phyloP scores from a whole-genome alignment of 1,140 invertebrate species.

The Leptinotarsa lineolata region DNA sequence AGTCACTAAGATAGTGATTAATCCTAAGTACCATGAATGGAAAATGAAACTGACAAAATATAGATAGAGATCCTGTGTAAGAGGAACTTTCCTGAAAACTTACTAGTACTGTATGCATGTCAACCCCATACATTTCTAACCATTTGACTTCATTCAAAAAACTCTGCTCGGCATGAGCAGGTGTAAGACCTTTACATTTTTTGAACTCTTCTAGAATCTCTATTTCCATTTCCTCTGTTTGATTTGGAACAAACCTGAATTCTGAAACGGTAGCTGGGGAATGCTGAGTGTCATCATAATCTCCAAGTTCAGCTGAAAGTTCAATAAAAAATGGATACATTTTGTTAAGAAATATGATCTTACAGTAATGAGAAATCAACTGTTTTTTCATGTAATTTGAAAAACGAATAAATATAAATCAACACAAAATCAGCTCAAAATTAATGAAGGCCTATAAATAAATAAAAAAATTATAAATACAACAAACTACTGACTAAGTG shows the following conservation, averaged over 20 bases:
- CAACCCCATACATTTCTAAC: slow-evolving; percentile 96
- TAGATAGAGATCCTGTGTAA: too few relatives aligned
- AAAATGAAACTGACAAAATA: too few relatives aligned
- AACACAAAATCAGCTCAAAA: not conserved
- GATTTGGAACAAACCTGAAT: slow-evolving; percentile 93
- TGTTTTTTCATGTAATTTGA: not conserved
- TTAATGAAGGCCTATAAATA: too few relatives aligned
- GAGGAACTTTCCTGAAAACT: slow-evolving; percentile 33
- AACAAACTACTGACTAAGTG: too few relatives aligned
- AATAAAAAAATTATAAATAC: too few relatives aligned
- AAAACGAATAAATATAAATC: not conserved
- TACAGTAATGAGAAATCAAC: too few relatives aligned
- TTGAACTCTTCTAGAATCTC: slow-evolving; percentile 89
- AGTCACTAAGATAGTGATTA: too few relatives aligned
- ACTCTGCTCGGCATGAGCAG: slow-evolving; percentile 89
- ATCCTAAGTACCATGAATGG: too few relatives aligned
- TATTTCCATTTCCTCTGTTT: slow-evolving; percentile 92
- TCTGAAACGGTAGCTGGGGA: slow-evolving; percentile 95
- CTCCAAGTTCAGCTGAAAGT: slow-evolving; percentile 88
- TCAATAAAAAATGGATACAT: too few relatives aligned
- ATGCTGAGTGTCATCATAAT: slow-evolving; percentile 90
- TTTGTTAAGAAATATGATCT: too few relatives aligned
- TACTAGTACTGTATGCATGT: slow-evolving; percentile 89
- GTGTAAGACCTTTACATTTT: slow-evolving; percentile 79
- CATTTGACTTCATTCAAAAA: slow-evolving; percentile 94